Evolutionary conservation across 2,113 vertebrate genomes (phyloP), one percentile per base, ranked within the genome.

Genomic region (Thalassoma bifasciatum): DNA sequence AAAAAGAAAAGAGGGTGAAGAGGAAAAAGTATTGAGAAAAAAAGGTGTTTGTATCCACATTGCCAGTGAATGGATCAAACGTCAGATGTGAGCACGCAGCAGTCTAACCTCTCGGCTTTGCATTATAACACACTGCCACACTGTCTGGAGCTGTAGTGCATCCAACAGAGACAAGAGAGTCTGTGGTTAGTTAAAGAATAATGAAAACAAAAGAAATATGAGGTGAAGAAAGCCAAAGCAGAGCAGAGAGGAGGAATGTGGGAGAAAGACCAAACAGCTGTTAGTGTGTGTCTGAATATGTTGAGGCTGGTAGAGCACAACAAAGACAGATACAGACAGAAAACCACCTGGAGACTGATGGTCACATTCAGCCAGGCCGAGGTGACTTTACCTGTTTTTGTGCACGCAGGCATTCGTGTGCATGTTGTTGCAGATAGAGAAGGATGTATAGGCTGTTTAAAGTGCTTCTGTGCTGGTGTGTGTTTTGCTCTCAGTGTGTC

Each of bases 271-370:
- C 58, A 46, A 81, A 77, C 77, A 91, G 79, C 82, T 86, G 88
- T 82, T 84, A 24, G n/a, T 16, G 69, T 64, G 72, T 16, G 61
- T 83, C 68, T 73, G 66, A 66, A 69, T 63, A 57, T 52, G 78
- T 69, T 75, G 30, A 30, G 30, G 30, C 81, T 75, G 37, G 40
- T 47, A 57, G 73, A 40, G 44, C 47, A 40, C 37, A 34, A n/a
- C 68, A 57, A 49, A 78, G 66, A 78, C 81, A 75, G 37, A 79
- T 78, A 66, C 24, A 58, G 56, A 56, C 52, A 21, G 58, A 66
- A 66, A 71, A 70, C 47, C 80, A 84, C 75, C 73, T 77, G 81
- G 65, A 86, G 74, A 75, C 74, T 26, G 73, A 86, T 72, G 72
- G 47, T 24, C 59, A 47, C 49, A 57, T 81, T 74, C 40, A 79